These are phyloP conservation scores for western clawed frog (Xenopus tropicalis) DNA, from an alignment of 2,113 vertebrate genomes.

Conservation along the genomic window DNA sequence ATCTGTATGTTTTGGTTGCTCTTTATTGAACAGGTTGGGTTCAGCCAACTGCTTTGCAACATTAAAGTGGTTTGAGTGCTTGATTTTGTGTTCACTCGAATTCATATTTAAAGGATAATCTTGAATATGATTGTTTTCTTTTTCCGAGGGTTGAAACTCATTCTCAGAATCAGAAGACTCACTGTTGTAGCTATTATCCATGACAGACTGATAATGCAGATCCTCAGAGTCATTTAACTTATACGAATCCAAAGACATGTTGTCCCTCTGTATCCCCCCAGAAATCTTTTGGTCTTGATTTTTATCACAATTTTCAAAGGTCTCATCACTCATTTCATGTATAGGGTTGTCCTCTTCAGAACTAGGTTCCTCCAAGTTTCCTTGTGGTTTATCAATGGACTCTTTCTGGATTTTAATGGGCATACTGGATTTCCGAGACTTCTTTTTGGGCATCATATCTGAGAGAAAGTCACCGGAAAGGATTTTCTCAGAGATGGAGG, in stretches of 20 bases:
- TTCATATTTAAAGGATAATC: constrained; percentile 51
- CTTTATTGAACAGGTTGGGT: constrained; percentile 56
- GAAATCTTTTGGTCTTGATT: constrained; percentile 47
- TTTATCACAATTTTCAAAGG: constrained; percentile 60
- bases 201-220: constrained; percentile 53
- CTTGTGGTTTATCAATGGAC: constrained; percentile 61
- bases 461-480: constrained; percentile 61
- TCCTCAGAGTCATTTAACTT: constrained; percentile 55
- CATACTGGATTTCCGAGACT: constrained; percentile 97
- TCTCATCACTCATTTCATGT: constrained; percentile 63
- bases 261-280: constrained; percentile 51
- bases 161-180: constrained; percentile 56
- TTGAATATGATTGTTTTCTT: constrained; percentile 57
- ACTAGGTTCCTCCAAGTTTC: constrained; percentile 64
- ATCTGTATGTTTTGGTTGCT: constrained; percentile 58
- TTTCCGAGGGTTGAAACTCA: constrained; percentile 51
- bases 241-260: constrained; percentile 49
- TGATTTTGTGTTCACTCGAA: constrained; percentile 53
- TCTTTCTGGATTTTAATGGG: constrained; percentile 97
- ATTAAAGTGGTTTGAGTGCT: constrained; percentile 56
- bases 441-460: constrained; percentile 89
- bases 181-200: constrained; percentile 49
- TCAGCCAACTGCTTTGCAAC: constrained; percentile 52
- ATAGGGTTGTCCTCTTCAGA: constrained; percentile 74
- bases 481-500: constrained; percentile 79